Evolutionary conservation across 2,797 vertebrate species (phyloP).

Genomic region (Sphenodon punctatus): DNA sequence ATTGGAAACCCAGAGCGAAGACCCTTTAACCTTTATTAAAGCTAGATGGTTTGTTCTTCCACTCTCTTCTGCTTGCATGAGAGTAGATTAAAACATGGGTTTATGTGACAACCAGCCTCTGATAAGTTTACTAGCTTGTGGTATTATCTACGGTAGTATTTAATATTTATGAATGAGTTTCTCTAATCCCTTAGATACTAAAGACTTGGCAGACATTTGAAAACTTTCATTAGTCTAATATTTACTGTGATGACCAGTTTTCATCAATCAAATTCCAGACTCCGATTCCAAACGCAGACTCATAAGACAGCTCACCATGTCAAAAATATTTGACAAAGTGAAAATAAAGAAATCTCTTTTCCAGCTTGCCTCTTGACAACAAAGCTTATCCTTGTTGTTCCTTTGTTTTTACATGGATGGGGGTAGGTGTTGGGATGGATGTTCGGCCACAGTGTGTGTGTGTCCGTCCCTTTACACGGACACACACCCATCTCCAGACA

Average conservation of each 20-base stretch:
- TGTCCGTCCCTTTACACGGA: too few relatives aligned
- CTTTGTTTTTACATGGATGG: background rate
- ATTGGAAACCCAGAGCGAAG: background rate
- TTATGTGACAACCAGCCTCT: background rate
- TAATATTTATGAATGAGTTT: constrained; percentile 40
- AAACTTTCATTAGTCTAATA: background rate
- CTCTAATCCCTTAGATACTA: constrained; percentile 22
- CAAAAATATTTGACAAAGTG: background rate
- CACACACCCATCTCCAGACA: too few relatives aligned
- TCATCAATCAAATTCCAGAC: background rate
- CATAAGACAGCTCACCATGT: background rate
- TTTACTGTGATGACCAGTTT: background rate
- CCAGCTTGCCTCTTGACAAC: rapidly evolving
- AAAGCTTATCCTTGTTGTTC: background rate
- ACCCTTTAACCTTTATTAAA: background rate
- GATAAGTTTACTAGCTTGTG: background rate
- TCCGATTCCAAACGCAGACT: background rate
- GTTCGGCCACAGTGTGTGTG: too few relatives aligned
- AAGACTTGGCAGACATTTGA: background rate
- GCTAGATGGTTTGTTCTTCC: constrained; percentile 12
- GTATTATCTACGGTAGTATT: constrained; percentile 29
- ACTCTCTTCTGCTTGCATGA: background rate
- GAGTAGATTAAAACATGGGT: background rate
- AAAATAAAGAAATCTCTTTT: rapidly evolving
- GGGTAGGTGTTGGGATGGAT: too few relatives aligned